Evolutionary conservation across 2,113 vertebrate genomes (phyloP).

Genomic region (Phylloscopus trochilus): DNA sequence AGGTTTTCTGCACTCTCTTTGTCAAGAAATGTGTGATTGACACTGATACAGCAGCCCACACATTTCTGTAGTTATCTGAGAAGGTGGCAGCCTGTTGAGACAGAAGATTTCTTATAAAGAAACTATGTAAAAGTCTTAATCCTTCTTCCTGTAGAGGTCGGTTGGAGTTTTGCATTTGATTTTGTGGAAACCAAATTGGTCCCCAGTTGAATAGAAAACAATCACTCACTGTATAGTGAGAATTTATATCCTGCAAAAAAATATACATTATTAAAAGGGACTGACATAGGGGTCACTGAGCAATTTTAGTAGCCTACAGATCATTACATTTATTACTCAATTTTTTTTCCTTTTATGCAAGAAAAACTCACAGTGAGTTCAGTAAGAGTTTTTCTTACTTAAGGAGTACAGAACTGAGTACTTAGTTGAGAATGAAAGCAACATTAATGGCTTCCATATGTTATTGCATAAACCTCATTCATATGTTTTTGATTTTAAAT

Average conservation of each 20-base stretch:
- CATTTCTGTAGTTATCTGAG: background rate
- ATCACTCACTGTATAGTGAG: background rate
- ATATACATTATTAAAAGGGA: background rate
- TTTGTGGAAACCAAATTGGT: conserved; percentile 9
- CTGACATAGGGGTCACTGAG: background rate
- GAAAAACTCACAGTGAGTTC: conserved; percentile 40
- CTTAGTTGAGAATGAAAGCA: conserved; percentile 50
- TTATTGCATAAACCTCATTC: conserved; percentile 57
- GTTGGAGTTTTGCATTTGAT: background rate
- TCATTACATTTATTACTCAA: conserved; percentile 12
- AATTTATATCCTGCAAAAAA: conserved; percentile 26
- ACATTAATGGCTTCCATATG: conserved; percentile 66
- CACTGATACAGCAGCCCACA: background rate
- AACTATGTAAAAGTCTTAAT: conserved; percentile 30
- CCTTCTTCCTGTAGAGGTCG: background rate
- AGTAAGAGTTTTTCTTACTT: conserved; percentile 37
- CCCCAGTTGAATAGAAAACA: conserved; percentile 10
- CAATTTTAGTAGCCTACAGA: conserved; percentile 32
- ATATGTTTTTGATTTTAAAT: conserved; percentile 65
- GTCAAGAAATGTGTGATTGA: background rate
- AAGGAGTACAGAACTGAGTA: conserved; percentile 26
- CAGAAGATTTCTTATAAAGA: background rate
- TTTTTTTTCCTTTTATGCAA: background rate
- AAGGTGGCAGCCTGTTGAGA: background rate
- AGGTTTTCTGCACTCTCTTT: background rate